Evolutionary conservation across 2,113 vertebrate species (phyloP).

Genomic region (Conger conger): DNA sequence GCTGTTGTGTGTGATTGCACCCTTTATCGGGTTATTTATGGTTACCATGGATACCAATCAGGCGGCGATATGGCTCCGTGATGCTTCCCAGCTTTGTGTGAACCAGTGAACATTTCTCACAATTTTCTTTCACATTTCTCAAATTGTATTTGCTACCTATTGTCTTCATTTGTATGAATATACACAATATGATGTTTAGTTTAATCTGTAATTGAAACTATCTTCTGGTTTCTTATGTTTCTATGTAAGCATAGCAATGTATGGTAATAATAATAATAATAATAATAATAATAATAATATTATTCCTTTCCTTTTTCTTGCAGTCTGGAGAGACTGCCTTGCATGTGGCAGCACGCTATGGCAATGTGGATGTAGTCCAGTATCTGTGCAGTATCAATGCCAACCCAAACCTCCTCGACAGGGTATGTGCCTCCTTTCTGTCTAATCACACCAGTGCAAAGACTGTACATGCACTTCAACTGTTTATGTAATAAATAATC

Average conservation of each 20-base stretch:
- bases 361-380: constrained; percentile 90
- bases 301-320: constrained; percentile 30
- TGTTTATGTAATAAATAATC: not conserved
- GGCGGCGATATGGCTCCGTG: constrained; percentile 30
- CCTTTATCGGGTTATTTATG: constrained; percentile 57
- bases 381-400: constrained; percentile 85
- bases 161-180: not conserved
- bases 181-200: not conserved
- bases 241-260: not conserved
- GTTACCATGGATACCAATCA: constrained; percentile 63
- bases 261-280: not conserved
- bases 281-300: too few relatives aligned
- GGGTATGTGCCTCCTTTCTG: constrained; percentile 67
- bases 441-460: not conserved
- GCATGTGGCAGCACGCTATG: constrained; percentile 91
- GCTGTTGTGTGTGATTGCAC: constrained; percentile 22
- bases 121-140: not conserved
- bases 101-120: not conserved
- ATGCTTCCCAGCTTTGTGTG: not conserved
- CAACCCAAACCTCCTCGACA: constrained; percentile 86
- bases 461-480: not conserved
- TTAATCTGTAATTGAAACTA: not conserved
- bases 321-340: constrained; percentile 94
- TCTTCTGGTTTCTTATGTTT: not conserved
- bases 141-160: not conserved